Conservation (phyloP, 2,888 invertebrate species). For the Cynaeus angustus region DNA sequence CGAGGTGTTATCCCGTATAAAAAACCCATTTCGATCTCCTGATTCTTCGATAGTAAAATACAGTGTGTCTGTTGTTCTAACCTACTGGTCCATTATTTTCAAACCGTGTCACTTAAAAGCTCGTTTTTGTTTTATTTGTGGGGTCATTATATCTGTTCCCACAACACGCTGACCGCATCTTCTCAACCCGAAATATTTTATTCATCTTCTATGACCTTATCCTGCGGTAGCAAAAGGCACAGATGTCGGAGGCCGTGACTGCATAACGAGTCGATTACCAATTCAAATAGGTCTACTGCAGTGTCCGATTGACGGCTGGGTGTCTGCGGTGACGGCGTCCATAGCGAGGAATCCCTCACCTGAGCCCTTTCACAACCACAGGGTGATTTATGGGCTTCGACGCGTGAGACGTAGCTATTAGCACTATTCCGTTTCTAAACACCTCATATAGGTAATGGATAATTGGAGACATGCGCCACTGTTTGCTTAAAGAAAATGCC, state of each 20-base stretch:
- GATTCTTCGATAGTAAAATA: conserved; percentile 29
- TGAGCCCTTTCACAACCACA: conserved; percentile 32
- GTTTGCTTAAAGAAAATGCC: conserved; percentile 64
- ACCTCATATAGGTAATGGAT: conserved; percentile 68
- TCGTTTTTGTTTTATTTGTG: conserved; percentile 43
- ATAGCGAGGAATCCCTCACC: conserved; percentile 21
- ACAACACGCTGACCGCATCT: conserved; percentile 39
- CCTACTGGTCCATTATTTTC: conserved; percentile 42
- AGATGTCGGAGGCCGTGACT: conserved; percentile 49
- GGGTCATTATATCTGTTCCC: conserved; percentile 36
- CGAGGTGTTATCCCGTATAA: conserved; percentile 29
- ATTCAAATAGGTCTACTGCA: conserved; percentile 47
- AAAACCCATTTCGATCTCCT: conserved; percentile 20
- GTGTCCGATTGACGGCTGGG: conserved; percentile 46
- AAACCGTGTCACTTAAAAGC: conserved; percentile 42
- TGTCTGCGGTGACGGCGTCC: conserved; percentile 41
- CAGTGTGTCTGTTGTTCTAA: conserved; percentile 18
- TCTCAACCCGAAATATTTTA: conserved; percentile 48
- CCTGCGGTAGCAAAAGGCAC: conserved; percentile 44
- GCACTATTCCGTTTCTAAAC: conserved; percentile 62
- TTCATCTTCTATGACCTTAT: conserved; percentile 50
- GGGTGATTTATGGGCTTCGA: conserved; percentile 64
- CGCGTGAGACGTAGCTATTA: conserved; percentile 66
- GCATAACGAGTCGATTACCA: conserved; percentile 51
- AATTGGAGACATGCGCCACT: conserved; percentile 66